Evolutionary conservation across 2,888 invertebrate species (phyloP), one percentile per base, ranked within the genome.

Genomic region (Cybosia mesomella): DNA sequence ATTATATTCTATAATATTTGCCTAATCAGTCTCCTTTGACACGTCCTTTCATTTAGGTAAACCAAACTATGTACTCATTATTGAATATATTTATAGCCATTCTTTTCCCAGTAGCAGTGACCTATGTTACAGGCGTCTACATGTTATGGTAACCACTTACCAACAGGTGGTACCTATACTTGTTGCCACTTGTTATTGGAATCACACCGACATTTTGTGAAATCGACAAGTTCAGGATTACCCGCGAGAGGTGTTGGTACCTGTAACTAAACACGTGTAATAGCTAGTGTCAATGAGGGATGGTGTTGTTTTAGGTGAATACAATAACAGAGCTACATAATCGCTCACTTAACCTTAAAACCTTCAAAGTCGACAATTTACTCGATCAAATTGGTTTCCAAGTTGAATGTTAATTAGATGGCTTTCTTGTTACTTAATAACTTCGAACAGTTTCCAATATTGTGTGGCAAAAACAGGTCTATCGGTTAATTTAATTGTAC

Each of bases 401-500:
- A 71, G 67, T 62, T 68, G 18, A 18, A 22, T 58, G 58, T 76
- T 67, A 66, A 70, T 71, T 55, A 61, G 36, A 43, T 36, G 36
- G 64, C 53, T 58, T 76, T 73, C 58, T 73, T 70, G 66, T 65
- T 65, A 55, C 22, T 64, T 54, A 54, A 64, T 54, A 58, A 8
- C 21, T 39, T 59, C 8, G 15, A 32, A 34, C 22, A 60, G 39
- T 64, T 68, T 43, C 22, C 34, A 10, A 60, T 55, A 53, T 58
- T 34, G 49, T 59, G 18, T 18, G 15, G 58, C 21, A 49, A 36
- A 66, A 60, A 60, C 24, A 21, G 8, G 54, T 54, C 13, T 53
- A 39, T 39, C 28, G 22, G 43, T 43, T 68, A 69, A 65, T 69
- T 54, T 21, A 65, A 74, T 66, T 73, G 75, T 70, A 67, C 65